These are phyloP conservation scores for Drosophila tsacasi DNA, from an alignment of 1,140 invertebrate species.

Conservation along the genomic window DNA sequence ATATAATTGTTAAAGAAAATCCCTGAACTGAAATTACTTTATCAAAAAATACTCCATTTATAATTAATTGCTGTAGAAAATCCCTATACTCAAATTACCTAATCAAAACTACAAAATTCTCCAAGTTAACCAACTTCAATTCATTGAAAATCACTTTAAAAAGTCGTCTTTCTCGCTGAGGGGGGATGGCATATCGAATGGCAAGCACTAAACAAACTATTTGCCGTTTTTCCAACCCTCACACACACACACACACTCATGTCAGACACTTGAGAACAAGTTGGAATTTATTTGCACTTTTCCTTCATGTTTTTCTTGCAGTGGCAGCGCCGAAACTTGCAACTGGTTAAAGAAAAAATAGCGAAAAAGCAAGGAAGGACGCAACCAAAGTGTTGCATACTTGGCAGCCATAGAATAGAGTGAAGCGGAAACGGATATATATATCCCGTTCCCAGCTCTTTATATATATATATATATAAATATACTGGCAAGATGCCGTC, in stretches of 20 bases:
- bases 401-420: constrained; percentile 40
- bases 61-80: not conserved
- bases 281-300: constrained; percentile 60
- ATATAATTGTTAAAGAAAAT: not conserved
- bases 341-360: constrained; percentile 35
- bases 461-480: constrained; percentile 1
- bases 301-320: constrained; percentile 63
- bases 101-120: not conserved
- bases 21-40: not conserved
- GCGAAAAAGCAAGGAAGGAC: constrained; percentile 33
- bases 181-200: constrained; percentile 17
- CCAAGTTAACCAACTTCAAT: not conserved
- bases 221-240: constrained; percentile 10
- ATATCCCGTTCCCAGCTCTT: constrained; percentile 3
- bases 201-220: constrained; percentile 44
- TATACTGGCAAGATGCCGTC: constrained; percentile 65
- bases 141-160: constrained; percentile 5
- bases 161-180: not conserved
- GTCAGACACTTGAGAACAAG: constrained; percentile 54
- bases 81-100: not conserved
- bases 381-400: constrained; percentile 58
- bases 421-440: constrained; percentile 26
- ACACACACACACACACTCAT: not conserved
- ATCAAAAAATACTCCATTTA: too few species aligned
- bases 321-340: constrained; percentile 41